Conservation (phyloP, 2,113 vertebrate genomes). For the Tinamus guttatus region DNA sequence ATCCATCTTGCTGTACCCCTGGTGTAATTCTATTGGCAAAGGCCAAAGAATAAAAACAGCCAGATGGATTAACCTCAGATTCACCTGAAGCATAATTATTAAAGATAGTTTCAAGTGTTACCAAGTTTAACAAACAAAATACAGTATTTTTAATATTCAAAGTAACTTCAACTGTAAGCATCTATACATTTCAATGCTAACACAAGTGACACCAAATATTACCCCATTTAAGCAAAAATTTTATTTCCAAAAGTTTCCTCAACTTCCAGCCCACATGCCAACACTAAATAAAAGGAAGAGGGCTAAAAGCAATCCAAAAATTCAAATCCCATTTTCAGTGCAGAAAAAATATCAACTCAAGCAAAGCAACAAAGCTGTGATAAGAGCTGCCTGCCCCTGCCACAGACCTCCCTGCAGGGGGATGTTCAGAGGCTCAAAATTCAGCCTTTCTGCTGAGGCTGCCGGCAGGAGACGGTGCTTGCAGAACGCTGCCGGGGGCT, state of each 20-base stretch:
- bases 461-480: rapidly evolving
- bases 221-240: neutral
- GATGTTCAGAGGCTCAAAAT: neutral
- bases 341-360: neutral
- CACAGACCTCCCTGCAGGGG: neutral
- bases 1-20: rapidly evolving
- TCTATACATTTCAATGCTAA: neutral
- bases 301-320: neutral
- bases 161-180: neutral
- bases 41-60: neutral
- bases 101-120: neutral
- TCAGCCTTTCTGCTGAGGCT: neutral
- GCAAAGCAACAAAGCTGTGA: neutral
- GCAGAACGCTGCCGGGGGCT: neutral
- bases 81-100: neutral
- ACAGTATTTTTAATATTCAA: neutral
- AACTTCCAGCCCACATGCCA: too few species aligned
- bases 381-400: neutral
- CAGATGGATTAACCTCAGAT: neutral
- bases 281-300: neutral
- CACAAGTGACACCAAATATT: neutral
- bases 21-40: neutral
- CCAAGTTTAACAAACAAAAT: neutral
- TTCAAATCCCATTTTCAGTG: neutral
- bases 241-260: neutral